Evolutionary conservation across 2,113 vertebrate genomes (phyloP).

Genomic region (Oxygymnocypris stewartii): DNA sequence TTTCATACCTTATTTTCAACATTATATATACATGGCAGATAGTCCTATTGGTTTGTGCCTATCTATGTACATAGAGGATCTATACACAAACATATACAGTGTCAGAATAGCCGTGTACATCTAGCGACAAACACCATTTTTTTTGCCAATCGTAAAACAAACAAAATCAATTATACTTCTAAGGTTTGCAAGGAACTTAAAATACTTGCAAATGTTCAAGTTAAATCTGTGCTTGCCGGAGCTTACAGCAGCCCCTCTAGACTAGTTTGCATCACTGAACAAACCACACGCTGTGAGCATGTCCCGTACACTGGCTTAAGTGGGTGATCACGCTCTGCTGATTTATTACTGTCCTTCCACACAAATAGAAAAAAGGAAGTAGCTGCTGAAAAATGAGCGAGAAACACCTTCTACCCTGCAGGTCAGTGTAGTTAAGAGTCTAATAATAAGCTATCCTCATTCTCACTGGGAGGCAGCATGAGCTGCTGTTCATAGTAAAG

Average conservation of each 20-base stretch:
- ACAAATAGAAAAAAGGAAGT: conserved; percentile 40
- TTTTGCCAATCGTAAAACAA: conserved; percentile 57
- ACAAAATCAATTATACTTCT: conserved; percentile 47
- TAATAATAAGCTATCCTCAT: conserved; percentile 82
- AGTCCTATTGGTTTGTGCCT: conserved; percentile 53
- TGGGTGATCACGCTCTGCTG: conserved; percentile 9
- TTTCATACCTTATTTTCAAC: conserved; percentile 57
- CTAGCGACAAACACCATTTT: conserved; percentile 37
- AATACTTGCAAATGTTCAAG: conserved; percentile 62
- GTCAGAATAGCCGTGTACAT: conserved; percentile 53
- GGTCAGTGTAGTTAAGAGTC: conserved; percentile 77
- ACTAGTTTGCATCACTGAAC: conserved; percentile 35
- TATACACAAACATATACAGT: conserved; percentile 67
- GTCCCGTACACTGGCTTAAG: conserved; percentile 30
- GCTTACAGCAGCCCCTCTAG: conserved; percentile 28
- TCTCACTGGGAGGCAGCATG: conserved; percentile 87
- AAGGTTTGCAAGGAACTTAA: conserved; percentile 54
- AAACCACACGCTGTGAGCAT: conserved; percentile 27
- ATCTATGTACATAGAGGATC: conserved; percentile 66
- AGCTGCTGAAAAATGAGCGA: conserved; percentile 10
- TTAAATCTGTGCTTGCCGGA: conserved; percentile 56
- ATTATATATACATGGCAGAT: conserved; percentile 65
- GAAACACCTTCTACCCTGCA: not conserved
- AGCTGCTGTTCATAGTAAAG: conserved; percentile 98
- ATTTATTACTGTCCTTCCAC: conserved; percentile 20